Base-by-base conservation (phyloP, 2,113 vertebrate genomes). In the Danionella cerebrum region DNA sequence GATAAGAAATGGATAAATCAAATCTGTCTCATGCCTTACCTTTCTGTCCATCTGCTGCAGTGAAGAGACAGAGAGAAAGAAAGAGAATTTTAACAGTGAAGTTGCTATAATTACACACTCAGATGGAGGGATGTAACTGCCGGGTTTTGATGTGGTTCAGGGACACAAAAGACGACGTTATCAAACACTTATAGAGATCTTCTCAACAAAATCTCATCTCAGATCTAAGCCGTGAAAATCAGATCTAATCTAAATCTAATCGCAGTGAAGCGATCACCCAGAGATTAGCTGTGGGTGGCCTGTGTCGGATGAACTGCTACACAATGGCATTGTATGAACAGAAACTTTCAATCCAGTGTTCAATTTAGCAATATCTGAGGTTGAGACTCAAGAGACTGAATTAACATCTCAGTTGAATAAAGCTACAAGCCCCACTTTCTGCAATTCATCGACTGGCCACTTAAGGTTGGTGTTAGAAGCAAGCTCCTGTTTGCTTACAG, bases 31-130 rank as follows among this genome's bases (percentile, higher is more conserved):
- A 22, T 16, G 29, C 36, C 89, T 86, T 85, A 90, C 89, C 86
- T 88, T 84, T 14, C 50, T 63, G 73, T 89, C 88, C 69, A 85
- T 39, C 10, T 90, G 89, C 90, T 90, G 88, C 71, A 85, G 88
- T 85, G 80, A 89, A 50, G 12, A 44, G 31, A 58, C 44, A 66
- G 21, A 47, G 12, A 45, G 22, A 63, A 33, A 59, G 7, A 31
- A 12, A 70, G 27, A 60, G 1, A 58, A 16, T 53, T 59, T 48
- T 64, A 38, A 54, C 22, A 6, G 42, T 18, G 12, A 71, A 57
- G 21, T 41, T 52, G 39, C 59, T 69, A 41, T 55, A 71, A 65
- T 71, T 38, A 55, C 50, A 67, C 62, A 35, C 42, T 52, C 39
- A 63, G 16, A 48, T 6, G 7, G 24, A 39, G 14, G 36, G 33